Conservation (phyloP, 2,888 invertebrate genomes). For the Philonicus albiceps region DNA sequence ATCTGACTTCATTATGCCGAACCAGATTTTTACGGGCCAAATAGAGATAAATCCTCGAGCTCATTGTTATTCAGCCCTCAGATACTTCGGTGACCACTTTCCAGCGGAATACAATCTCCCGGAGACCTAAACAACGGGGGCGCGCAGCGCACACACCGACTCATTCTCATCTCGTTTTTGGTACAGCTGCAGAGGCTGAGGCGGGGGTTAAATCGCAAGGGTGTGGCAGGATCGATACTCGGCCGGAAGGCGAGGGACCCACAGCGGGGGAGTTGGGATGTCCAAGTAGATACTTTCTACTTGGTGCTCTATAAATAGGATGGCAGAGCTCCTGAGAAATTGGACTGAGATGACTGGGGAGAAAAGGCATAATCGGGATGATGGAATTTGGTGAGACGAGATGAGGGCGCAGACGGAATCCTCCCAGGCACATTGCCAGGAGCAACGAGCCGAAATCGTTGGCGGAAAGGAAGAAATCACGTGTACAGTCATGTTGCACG, state of each 20-base stretch:
- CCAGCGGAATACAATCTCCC: background rate
- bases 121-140: background rate
- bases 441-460: background rate
- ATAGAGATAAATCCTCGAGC: conserved; percentile 23
- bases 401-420: background rate
- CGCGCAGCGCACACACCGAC: background rate
- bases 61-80: conserved; percentile 32
- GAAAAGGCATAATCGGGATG: conserved; percentile 23
- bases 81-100: conserved; percentile 37
- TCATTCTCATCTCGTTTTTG: background rate
- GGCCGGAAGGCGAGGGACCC: background rate
- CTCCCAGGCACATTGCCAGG: conserved; percentile 13
- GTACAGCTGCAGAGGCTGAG: background rate
- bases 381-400: background rate
- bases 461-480: conserved; percentile 13
- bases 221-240: conserved; percentile 37
- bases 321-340: background rate
- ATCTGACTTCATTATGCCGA: conserved; percentile 32
- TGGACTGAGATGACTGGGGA: conserved; percentile 11
- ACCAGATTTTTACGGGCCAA: conserved; percentile 34
- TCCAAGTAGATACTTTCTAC: conserved; percentile 17
- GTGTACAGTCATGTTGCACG: conserved; percentile 25
- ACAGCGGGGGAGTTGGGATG: background rate
- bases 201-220: conserved; percentile 6
- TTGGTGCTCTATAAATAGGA: conserved; percentile 25